These are phyloP conservation scores for Myotis yumanensis DNA, from an alignment of 2,113 vertebrate species.

Conservation along the genomic window DNA sequence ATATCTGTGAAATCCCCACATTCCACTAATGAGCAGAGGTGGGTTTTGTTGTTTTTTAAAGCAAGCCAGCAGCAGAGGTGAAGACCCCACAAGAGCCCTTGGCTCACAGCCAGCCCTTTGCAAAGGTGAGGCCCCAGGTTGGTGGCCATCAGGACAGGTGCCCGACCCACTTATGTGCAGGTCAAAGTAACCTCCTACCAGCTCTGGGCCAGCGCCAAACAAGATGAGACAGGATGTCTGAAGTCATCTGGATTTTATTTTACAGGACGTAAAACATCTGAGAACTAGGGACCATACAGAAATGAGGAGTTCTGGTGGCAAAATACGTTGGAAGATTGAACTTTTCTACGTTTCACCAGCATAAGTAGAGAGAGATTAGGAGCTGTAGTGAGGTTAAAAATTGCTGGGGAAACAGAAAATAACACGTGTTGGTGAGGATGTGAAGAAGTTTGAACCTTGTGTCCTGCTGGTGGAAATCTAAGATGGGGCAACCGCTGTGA, in stretches of 20 bases:
- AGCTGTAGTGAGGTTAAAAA: neutral
- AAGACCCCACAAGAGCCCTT: neutral
- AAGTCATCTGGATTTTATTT: slow-evolving; percentile 36
- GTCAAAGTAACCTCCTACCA: neutral
- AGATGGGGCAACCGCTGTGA: neutral
- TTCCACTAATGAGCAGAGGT: neutral
- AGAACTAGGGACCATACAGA: neutral
- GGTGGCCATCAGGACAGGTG: neutral
- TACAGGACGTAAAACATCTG: slow-evolving; percentile 23
- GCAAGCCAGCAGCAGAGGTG: neutral
- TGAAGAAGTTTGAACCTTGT: neutral
- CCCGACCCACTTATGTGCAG: neutral
- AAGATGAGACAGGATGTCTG: neutral
- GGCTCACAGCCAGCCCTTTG: neutral
- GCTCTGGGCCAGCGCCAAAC: neutral
- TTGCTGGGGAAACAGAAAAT: neutral
- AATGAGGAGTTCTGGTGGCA: neutral
- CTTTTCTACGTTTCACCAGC: neutral
- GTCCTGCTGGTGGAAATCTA: neutral
- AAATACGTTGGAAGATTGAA: neutral
- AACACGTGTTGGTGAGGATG: no score
- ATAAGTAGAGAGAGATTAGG: neutral
- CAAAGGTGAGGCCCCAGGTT: no score
- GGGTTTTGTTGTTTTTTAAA: neutral
- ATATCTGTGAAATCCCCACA: neutral